Base-by-base conservation (phyloP, 2,888 invertebrate species). In the Drosophila neoperkinsi region DNA sequence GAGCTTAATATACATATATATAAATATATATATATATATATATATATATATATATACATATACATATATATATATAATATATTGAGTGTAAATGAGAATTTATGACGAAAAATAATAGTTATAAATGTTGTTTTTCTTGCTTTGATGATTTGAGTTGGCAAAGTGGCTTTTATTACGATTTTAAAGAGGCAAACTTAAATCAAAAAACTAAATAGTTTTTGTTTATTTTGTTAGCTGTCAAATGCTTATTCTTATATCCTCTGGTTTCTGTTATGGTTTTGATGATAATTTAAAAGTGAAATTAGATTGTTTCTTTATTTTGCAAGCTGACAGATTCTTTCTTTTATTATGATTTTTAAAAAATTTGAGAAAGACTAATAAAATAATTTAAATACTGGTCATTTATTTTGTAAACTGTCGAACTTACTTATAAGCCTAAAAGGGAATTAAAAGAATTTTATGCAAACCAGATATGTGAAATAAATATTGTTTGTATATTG, bases 31-130 rank as follows among this genome's bases (percentile, higher is more conserved):
- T 21, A 4, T 21, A 4, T 46, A 4, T 46, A 13, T 34, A 21
- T 11, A 41, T 2, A 41, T n/a, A 41, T 10, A 18, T 10, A 38
- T 18, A 2, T 18, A 4, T n/a, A 41, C 5, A 41, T 2, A 41
- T 41, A 41, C 13, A 4, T 21, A 4, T 46, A 4, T 46, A 13
- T 34, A 21, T n/a, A 36, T 30, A 7, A 55, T 34, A 18, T 28
- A 34, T 25, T 4, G 18, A 18, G 33, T 18, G 31, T 31, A 58
- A 58, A 59, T 34, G 13, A 30, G 7, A 60, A 60, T 36, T 36
- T 38, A 31, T 38, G 31, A 18, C 18, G 1, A 55, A 28, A 28
- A 36, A 46, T 46, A 25, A 46, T 25, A 25, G 46, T 4, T 9
- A 25, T 3, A 46, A 16, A 46, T 4, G 9, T 16, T 1, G 46